Percentiles rank a stretch among this genome's conserved stretches.
These are phyloP conservation scores for Cossypha caffra DNA, from an alignment of 2,797 vertebrate species.

Conservation along the genomic window DNA sequence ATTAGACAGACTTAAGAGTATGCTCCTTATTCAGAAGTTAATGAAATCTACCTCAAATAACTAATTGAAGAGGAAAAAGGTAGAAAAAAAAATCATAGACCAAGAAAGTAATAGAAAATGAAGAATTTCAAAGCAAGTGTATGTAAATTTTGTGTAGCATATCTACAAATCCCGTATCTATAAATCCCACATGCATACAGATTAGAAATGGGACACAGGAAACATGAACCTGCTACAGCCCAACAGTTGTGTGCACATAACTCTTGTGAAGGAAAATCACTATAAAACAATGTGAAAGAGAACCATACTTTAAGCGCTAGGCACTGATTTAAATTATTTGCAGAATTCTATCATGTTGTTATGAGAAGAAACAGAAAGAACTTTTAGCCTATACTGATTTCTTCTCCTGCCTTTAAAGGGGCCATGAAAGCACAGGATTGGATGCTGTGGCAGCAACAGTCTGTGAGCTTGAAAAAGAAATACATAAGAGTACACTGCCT, in stretches of 20 bases:
- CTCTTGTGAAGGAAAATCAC: neutral
- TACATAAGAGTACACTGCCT: neutral
- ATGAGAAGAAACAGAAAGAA: neutral
- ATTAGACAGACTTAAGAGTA: neutral
- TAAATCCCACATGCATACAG: neutral
- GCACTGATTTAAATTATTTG: neutral
- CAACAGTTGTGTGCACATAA: fast-evolving
- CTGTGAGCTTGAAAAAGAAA: conserved; percentile 48
- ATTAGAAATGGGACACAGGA: neutral
- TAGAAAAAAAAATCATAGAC: neutral
- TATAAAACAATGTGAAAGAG: neutral
- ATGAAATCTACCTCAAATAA: neutral
- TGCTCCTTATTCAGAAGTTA: neutral
- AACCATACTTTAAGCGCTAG: neutral
- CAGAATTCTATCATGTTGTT: neutral
- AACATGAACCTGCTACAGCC: neutral
- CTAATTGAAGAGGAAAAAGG: neutral
- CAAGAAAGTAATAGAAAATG: neutral
- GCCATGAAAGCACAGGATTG: neutral
- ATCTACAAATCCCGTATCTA: neutral
- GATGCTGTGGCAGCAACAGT: conserved; percentile 43
- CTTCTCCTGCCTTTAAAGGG: conserved; percentile 16
- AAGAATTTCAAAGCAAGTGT: neutral
- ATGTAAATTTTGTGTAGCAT: neutral
- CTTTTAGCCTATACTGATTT: neutral